Evolutionary conservation across 1,140 invertebrate species (phyloP).

Genomic region (Drosophila funebris): DNA sequence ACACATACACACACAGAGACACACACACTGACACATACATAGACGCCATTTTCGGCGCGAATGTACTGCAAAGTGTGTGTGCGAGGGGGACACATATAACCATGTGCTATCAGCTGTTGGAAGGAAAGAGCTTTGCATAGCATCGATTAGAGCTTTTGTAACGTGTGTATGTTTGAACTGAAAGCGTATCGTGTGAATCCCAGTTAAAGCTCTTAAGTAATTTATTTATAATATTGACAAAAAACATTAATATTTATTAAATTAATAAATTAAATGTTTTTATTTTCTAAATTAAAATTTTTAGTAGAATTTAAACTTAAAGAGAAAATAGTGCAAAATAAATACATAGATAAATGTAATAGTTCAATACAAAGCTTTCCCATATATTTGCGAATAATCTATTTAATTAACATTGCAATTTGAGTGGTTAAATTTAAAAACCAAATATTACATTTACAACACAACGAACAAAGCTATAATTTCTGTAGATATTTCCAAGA

Average conservation of each 20-base stretch:
- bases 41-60: constrained; percentile 10
- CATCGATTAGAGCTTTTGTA: not conserved
- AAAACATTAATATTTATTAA: too few relatives aligned
- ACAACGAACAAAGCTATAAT: too few relatives aligned
- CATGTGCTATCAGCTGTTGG: constrained; percentile 46
- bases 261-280: too few relatives aligned
- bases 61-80: not conserved
- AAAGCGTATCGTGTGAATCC: not conserved
- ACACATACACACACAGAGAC: constrained; percentile 7
- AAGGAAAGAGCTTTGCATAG: not conserved
- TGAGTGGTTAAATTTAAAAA: not conserved
- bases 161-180: not conserved
- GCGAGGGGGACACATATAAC: not conserved
- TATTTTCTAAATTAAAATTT: too few relatives aligned
- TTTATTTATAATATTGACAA: too few relatives aligned
- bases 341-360: too few relatives aligned
- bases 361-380: too few relatives aligned
- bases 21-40: constrained; percentile 19
- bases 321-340: too few relatives aligned
- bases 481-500: not conserved
- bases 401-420: too few relatives aligned
- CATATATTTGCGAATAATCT: too few relatives aligned
- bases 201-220: not conserved
- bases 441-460: too few relatives aligned
- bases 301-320: too few relatives aligned